Conservation (phyloP, 2,797 vertebrate species). For the Parauchenoglanis ngamensis region DNA sequence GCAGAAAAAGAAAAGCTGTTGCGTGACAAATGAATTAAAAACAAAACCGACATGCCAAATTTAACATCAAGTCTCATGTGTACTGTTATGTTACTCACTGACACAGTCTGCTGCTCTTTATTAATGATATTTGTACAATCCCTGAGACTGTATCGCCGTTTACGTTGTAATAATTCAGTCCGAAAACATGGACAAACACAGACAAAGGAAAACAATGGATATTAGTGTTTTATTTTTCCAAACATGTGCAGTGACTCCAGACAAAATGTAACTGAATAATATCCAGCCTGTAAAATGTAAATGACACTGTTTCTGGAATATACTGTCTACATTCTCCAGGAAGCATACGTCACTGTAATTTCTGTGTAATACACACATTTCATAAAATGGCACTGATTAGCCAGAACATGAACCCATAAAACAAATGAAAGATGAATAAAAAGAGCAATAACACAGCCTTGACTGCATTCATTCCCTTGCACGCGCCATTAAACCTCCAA, state of each 20-base stretch:
- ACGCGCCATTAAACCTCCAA: not conserved
- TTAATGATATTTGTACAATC: conserved; percentile 25
- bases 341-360: not conserved
- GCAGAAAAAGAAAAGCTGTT: not conserved
- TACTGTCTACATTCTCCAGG: not conserved
- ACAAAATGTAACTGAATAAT: not conserved
- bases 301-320: not conserved
- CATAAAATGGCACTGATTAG: conserved; percentile 1
- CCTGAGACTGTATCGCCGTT: conserved; percentile 3
- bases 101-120: conserved; percentile 18
- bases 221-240: not conserved
- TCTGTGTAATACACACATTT: not conserved
- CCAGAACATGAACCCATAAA: conserved; percentile 19
- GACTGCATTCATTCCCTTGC: not conserved
- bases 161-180: conserved; percentile 4
- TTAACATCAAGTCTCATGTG: not conserved
- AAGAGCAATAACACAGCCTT: not conserved
- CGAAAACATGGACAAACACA: conserved; percentile 13
- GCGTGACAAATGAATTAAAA: conserved; percentile 5
- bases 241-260: not conserved
- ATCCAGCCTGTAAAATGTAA: not conserved
- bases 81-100: not conserved
- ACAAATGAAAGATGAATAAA: conserved; percentile 21
- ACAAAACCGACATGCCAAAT: not conserved
- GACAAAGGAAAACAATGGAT: not conserved